Evolutionary conservation across 2,888 invertebrate species (phyloP), one percentile per base, ranked within the genome.

Genomic region (Folsomia candida): DNA sequence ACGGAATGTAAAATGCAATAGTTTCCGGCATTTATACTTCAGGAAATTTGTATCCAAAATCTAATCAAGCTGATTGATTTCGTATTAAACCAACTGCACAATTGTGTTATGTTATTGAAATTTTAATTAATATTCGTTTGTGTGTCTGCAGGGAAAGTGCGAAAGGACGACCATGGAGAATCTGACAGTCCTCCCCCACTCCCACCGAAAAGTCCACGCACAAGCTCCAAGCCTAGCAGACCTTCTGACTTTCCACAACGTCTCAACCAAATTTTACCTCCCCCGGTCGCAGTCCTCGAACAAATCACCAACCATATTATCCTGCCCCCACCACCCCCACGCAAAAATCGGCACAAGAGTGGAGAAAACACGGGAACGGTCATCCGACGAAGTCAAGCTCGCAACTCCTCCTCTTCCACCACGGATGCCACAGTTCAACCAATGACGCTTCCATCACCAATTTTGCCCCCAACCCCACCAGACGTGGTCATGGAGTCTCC

Each of bases 231-330:
- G 58, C 79, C 79, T 14, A 63, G 67, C 4, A 72, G 78, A 24
- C 80, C 78, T 6, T 75, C 78, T 24, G 78, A 78, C 67, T 78
- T 78, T 51, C 78, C 77, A 6, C 79, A 78, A 63, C 66, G 76
- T 62, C 67, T 79, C 24, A 65, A 22, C 76, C 70, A 62, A 57
- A 65, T 69, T 29, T 75, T 83, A 70, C 82, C 84, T 77, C 83
- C 86, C 82, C 89, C 82, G 81, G 87, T 47, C 51, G n/a, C n/a
- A n/a, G n/a, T n/a, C n/a, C n/a, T n/a, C n/a, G n/a, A n/a, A n/a
- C n/a, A n/a, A n/a, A 51, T 26, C 22, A 28, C 29, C 51, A 47
- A 3, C 47, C 11, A 26, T 11, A 47, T 63, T 58, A 67, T 67
- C 22, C 71, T 67, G 20, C 64, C 27, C 20, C 71, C 71, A 26